Base-by-base conservation (phyloP, 2,797 vertebrate species). In the Balearica regulorum region DNA sequence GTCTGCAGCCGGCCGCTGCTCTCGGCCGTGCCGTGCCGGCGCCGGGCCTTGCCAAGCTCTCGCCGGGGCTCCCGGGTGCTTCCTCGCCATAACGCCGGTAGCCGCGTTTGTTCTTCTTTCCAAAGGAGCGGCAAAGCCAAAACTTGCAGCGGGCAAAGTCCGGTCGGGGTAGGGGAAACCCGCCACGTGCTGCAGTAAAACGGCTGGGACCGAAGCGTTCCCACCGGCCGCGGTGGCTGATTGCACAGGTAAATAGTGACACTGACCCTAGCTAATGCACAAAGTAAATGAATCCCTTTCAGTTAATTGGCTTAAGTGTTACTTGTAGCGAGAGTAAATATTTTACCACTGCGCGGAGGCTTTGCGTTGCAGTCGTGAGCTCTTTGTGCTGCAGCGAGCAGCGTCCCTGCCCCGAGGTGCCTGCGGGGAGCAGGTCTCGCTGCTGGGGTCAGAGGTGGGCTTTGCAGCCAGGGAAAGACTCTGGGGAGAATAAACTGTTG, bases 41-140 rank as follows among this genome's bases (percentile, higher is more conserved):
- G 1, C 1, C 1, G 6, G 80, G 44, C 51, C 28, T 16, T 16
- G 0, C 85, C 2, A 14, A 28, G 26, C 55, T 37, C 58, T 20
- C 20, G 3, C 71, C 0, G 7, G 31, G 54, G 49, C 79, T 83
- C 58, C 69, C 1, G 3, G 69, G 44, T 1, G 4, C 55, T 43
- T 73, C 39, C 48, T 49, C 8, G 0, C 37, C 64, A 3, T 2
- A 5, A 10, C 10, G 0, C 16, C 12, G 0, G 24, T 10, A 51
- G 44, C 41, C 11, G 10, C 0, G 4, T 10, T 83, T 37, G 72
- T 43, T 81, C 88, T 35, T 7, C 22, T 5, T 16, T 10, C 80
- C 86, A 46, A 46, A 78, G 82, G 33, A 69, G 9, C 71, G 6
- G 70, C 78, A n/a, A 9, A 92, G 69, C 48, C 76, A 8, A 41